These are phyloP conservation scores for Adelges cooleyi DNA, from an alignment of 1,140 invertebrate species.

Conservation along the genomic window DNA sequence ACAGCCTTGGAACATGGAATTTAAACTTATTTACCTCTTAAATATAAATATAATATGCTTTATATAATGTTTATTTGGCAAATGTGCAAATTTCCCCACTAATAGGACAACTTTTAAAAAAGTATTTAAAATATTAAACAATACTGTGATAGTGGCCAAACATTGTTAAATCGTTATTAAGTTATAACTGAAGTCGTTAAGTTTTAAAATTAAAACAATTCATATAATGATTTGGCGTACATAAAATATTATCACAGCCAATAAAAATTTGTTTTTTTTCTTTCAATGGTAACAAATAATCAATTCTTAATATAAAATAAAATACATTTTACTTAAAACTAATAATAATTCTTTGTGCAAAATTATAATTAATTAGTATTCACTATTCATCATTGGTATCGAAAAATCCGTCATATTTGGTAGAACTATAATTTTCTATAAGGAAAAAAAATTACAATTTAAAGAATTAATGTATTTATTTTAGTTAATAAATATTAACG, in stretches of 20 bases:
- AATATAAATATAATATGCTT: too few species aligned
- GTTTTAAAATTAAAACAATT: slow-evolving; percentile 5
- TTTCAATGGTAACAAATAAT: slow-evolving; percentile 16
- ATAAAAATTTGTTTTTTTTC: neutral
- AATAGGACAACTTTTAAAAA: slow-evolving; percentile 10
- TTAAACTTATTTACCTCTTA: neutral
- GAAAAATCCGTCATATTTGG: slow-evolving; percentile 34
- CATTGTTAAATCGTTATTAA: neutral
- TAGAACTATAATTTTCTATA: slow-evolving; percentile 33
- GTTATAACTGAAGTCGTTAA: neutral
- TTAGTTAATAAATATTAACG: neutral
- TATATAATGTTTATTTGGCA: too few species aligned
- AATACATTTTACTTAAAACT: neutral
- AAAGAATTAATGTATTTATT: slow-evolving; percentile 15
- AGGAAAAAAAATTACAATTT: neutral
- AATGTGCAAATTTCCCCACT: slow-evolving; percentile 3
- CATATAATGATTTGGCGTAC: neutral
- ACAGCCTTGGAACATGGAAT: slow-evolving; percentile 24
- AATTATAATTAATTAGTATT: neutral
- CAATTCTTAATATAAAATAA: neutral
- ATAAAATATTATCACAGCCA: slow-evolving; percentile 25
- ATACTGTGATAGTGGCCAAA: neutral
- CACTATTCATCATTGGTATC: slow-evolving; percentile 34
- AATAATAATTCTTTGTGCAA: neutral
- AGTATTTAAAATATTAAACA: neutral